phyloP scores from a whole-genome alignment of 2,113 vertebrate genomes.

The Psettodes erumei region DNA sequence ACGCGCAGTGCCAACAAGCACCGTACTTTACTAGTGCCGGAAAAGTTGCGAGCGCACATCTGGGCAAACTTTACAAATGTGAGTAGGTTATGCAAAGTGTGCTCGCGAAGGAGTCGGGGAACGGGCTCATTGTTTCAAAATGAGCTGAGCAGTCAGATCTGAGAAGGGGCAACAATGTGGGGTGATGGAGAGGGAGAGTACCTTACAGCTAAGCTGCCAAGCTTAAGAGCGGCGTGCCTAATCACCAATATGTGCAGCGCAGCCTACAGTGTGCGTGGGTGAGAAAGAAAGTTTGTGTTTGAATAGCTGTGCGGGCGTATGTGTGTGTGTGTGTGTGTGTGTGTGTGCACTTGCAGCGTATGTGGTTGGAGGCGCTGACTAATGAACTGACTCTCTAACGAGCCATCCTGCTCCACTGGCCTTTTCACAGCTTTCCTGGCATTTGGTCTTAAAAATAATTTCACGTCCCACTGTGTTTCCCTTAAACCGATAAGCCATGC shows the following conservation, averaged over 20 bases:
- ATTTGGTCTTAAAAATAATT: conserved; percentile 86
- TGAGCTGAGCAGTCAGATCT: conserved; percentile 62
- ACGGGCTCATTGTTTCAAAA: conserved; percentile 41
- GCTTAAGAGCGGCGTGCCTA: conserved; percentile 41
- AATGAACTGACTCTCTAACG: conserved; percentile 79
- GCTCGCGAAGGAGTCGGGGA: conserved; percentile 1
- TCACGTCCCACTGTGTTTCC: conserved; percentile 84
- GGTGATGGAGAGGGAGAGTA: conserved; percentile 44
- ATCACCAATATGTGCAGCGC: conserved; percentile 42
- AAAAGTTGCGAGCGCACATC: background rate
- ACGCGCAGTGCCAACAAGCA: no score
- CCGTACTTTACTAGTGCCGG: background rate
- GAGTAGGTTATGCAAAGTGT: conserved; percentile 13
- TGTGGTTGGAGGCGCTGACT: conserved; percentile 69
- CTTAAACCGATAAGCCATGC: conserved; percentile 81
- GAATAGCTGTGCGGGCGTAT: conserved; percentile 20
- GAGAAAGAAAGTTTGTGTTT: conserved; percentile 49
- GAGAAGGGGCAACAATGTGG: conserved; percentile 42
- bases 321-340: conserved; percentile 13
- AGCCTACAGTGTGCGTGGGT: conserved; percentile 23
- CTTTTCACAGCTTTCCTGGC: conserved; percentile 82
- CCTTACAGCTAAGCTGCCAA: conserved; percentile 51
- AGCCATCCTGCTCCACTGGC: conserved; percentile 75
- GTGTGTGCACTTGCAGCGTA: conserved; percentile 5
- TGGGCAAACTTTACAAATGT: conserved; percentile 11